Evolutionary conservation across 2,113 vertebrate species (phyloP).

Genomic region (Pyxicephalus adspersus): DNA sequence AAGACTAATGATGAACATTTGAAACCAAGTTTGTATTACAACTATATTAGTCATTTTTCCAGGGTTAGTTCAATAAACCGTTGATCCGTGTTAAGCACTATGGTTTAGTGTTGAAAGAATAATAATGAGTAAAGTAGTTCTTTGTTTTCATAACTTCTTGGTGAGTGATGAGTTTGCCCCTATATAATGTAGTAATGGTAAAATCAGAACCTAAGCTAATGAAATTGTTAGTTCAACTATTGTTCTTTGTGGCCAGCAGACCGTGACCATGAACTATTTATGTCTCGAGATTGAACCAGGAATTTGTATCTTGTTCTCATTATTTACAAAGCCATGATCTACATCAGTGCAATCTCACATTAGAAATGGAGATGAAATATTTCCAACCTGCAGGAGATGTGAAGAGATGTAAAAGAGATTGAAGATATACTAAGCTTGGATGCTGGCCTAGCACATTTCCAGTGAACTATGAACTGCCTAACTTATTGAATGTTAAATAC

Average conservation of each 20-base stretch:
- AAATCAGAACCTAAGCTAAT: conserved; percentile 3
- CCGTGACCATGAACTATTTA: neutral
- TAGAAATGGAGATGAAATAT: conserved; percentile 2
- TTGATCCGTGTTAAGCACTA: conserved; percentile 7
- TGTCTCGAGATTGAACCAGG: neutral
- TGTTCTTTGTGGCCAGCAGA: conserved; percentile 3
- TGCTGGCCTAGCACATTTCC: conserved; percentile 4
- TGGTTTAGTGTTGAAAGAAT: neutral
- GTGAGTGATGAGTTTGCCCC: neutral
- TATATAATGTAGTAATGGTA: neutral
- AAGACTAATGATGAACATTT: neutral
- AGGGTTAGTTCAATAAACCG: neutral
- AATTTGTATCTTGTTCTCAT: conserved; percentile 1
- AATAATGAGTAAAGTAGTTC: conserved; percentile 3
- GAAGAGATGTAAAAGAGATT: conserved; percentile 25
- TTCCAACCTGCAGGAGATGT: conserved; percentile 6
- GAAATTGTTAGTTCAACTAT: neutral
- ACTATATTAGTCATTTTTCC: neutral
- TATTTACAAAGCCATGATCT: conserved; percentile 10
- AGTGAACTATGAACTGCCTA: neutral
- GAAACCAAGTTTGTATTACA: neutral
- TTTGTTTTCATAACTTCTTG: conserved; percentile 9
- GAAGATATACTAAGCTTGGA: conserved; percentile 1
- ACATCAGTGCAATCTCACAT: neutral
- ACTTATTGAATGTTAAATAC: neutral